These are phyloP conservation scores for silkworm (Bombyx mori) DNA, from an alignment of 1,140 invertebrate genomes.

Conservation along the genomic window DNA sequence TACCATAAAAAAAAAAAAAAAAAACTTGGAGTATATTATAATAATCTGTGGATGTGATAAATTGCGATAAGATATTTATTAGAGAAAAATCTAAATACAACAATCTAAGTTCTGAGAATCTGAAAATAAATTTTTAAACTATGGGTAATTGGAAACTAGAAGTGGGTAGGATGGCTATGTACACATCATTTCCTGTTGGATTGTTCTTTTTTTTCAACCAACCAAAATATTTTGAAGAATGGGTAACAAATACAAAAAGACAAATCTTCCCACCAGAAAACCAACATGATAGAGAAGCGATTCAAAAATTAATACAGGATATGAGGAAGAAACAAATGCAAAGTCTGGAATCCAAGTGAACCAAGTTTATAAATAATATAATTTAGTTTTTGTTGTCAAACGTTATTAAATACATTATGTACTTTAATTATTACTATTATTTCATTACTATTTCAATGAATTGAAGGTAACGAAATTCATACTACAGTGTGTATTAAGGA, in stretches of 20 bases:
- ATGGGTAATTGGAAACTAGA: constrained; percentile 89
- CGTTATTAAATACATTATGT: no score
- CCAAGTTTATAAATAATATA: background rate
- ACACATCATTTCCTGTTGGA: constrained; percentile 87
- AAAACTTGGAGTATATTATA: no score
- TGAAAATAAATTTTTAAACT: constrained; percentile 2
- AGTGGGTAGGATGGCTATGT: constrained; percentile 85
- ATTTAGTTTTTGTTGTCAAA: background rate
- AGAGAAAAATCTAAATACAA: no score
- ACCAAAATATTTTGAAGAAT: constrained; percentile 85
- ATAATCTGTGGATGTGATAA: no score
- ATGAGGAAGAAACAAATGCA: constrained; percentile 69
- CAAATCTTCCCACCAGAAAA: constrained; percentile 80
- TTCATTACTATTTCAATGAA: no score
- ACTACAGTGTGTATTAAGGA: no score
- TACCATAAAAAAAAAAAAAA: no score
- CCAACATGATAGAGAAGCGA: constrained; percentile 69
- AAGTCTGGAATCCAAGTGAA: constrained; percentile 35
- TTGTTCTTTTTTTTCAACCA: constrained; percentile 91
- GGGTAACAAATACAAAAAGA: constrained; percentile 79
- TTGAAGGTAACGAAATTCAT: no score
- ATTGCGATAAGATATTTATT: no score
- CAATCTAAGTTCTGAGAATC: background rate
- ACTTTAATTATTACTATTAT: no score
- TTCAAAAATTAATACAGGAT: constrained; percentile 73